Conservation (phyloP, 2,797 vertebrate genomes). For the Cynodonichthys magdalenae region DNA sequence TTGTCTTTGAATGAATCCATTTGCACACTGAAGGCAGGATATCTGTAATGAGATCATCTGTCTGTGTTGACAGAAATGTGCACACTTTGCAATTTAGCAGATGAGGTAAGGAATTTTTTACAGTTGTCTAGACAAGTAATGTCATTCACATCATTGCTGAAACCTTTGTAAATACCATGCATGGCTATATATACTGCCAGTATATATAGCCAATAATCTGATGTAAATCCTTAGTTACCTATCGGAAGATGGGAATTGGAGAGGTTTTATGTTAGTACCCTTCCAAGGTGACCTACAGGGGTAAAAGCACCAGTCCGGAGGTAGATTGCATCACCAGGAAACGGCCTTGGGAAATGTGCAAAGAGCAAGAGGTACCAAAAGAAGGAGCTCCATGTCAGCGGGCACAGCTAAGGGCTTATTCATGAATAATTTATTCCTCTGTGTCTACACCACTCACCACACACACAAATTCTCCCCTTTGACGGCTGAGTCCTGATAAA, state of each 20-base stretch:
- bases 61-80: background rate
- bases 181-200: too few species aligned
- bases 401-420: conserved; percentile 41
- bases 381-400: conserved; percentile 60
- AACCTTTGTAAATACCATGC: too few species aligned
- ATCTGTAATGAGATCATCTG: background rate
- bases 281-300: conserved; percentile 39
- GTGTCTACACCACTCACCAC: conserved; percentile 28
- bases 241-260: conserved; percentile 7
- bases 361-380: conserved; percentile 60
- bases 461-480: conserved; percentile 11
- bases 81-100: background rate
- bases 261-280: conserved; percentile 31
- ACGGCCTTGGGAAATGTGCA: conserved; percentile 51
- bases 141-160: too few species aligned
- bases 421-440: conserved; percentile 69
- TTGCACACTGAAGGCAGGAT: background rate
- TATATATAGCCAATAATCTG: too few species aligned
- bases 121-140: background rate
- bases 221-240: background rate
- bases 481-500: conserved; percentile 48
- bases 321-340: conserved; percentile 63
- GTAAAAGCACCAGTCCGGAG: conserved; percentile 29
- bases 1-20: background rate
- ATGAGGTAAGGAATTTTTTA: background rate